Base-by-base conservation (phyloP, 2,888 invertebrate genomes). In the Troilus luridus region DNA sequence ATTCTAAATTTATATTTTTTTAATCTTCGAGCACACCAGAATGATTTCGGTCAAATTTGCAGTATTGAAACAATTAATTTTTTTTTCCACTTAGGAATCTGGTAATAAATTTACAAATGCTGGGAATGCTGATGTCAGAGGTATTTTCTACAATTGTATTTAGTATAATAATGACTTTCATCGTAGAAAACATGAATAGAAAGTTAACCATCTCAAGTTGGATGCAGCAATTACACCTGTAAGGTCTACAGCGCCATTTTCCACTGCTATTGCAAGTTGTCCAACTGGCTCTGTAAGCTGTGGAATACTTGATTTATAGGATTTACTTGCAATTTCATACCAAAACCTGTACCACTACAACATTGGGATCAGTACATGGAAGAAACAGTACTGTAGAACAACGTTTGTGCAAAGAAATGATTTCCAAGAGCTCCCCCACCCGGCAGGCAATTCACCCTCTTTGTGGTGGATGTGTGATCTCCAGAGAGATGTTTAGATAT, bases 101-200 rank as follows among this genome's bases (percentile, higher is more conserved):
- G 14, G 24, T 0, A 24, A 67, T 67, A 41, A 27, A 41, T 77
- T 14, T 72, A 27, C 72, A 77, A 77, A 41, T 77, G 8, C 24
- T 19, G 6, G 27, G 17, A 77, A 14, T 77, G 5, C 12, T 77
- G 72, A 27, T 19, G 17, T 41, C 27, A 8, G 0, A 1, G 41
- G 12, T 10, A 3, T 41, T 41, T 77, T 77, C 72, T 41, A 17
- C 17, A 77, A 41, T 41, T 41, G 0, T 19, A 77, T 41, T 77
- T 41, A 77, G 72, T 77, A 41, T 77, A 17, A 77, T 77, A 77
- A 77, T 77, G 27, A 77, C 72, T 77, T 27, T 77, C 41, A 8
- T 77, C 17, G 17, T 77, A 77, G 72, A 77, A 77, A 77, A 77
- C 72, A 27, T 77, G 41, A 41, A 77, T 77, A 77, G 72, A 77